Evolutionary conservation across 2,113 vertebrate species (phyloP), one percentile per base, ranked within the genome.

Genomic region (Carlito syrichta): DNA sequence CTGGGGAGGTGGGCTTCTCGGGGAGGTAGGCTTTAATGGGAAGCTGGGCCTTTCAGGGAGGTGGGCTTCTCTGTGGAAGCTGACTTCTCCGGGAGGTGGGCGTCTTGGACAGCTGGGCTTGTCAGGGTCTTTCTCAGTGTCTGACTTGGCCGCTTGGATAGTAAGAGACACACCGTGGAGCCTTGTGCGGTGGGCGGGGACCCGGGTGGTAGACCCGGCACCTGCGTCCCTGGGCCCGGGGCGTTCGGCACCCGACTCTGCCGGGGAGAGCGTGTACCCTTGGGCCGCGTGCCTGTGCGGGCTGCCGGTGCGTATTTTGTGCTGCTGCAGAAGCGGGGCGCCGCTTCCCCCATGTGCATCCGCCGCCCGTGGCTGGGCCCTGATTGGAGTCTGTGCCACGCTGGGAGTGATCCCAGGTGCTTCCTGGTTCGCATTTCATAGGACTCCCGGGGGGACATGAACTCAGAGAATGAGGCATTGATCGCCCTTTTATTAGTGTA

Each of bases 351-450:
- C 73, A 14, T 7, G 50, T 0, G 35, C 17, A 7, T 4, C 6
- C 27, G 40, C 19, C 2, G 5, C 35, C 2, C 3, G 20, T 22
- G n/a, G 23, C 35, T 10, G 11, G 30, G 22, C 17, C 1, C 63
- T 60, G 7, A 8, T 23, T 8, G 5, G 54, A 20, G 52, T 62
- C n/a, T n/a, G n/a, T n/a, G n/a, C 74, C 45, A 17, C 13, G 17
- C 48, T 43, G 22, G 66, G 76, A 87, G 74, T 2, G 40, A 76
- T 52, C 35, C 23, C 45, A 45, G 52, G 62, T 83, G 77, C 62
- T 84, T 94, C 52, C 77, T 96, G 68, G 30, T 71, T 71, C 56
- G 77, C 52, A 62, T 38, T 91, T 71, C 89, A 78, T 23, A 54
- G 77, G 43, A 69, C 50, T 54, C 69, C 54, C 10, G 12, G 40